Conservation (phyloP, 1,140 invertebrate species). For the Gerris buenoi region DNA sequence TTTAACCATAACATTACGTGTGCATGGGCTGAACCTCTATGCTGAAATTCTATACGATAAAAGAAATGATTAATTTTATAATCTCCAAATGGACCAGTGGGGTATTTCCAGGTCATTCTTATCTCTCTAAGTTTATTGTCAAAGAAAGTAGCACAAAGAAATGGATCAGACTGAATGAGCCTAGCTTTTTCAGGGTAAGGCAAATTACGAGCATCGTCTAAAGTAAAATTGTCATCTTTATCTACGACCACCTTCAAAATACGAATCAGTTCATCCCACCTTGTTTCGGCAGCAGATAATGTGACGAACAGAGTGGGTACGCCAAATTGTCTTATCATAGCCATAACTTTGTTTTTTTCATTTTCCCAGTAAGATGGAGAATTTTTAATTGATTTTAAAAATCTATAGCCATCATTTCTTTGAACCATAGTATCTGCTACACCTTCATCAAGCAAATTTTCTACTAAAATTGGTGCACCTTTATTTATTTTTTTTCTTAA, state of each 20-base stretch:
- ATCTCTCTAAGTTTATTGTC: not conserved
- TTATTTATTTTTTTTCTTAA: not conserved
- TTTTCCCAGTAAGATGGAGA: not conserved
- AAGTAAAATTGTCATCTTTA: not conserved
- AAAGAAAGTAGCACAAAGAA: not conserved
- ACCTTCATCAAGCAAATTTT: not conserved
- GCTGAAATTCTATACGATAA: not conserved
- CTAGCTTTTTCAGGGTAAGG: not conserved
- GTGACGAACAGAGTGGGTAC: not conserved
- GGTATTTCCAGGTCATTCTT: not conserved
- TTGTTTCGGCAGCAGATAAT: not conserved
- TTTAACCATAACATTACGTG: not conserved
- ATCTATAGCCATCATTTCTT: not conserved
- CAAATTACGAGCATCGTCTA: not conserved
- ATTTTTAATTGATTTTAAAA: not conserved
- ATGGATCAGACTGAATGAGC: not conserved
- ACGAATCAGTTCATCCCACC: not conserved
- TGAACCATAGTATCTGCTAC: not conserved
- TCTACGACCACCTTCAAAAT: not conserved
- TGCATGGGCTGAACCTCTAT: not conserved
- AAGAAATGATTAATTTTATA: not conserved
- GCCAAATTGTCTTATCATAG: not conserved
- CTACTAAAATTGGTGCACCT: not conserved
- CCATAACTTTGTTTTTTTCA: not conserved
- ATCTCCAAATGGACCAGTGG: not conserved